phyloP scores from a whole-genome alignment of 2,797 vertebrate genomes.

The Anguilla anguilla region DNA sequence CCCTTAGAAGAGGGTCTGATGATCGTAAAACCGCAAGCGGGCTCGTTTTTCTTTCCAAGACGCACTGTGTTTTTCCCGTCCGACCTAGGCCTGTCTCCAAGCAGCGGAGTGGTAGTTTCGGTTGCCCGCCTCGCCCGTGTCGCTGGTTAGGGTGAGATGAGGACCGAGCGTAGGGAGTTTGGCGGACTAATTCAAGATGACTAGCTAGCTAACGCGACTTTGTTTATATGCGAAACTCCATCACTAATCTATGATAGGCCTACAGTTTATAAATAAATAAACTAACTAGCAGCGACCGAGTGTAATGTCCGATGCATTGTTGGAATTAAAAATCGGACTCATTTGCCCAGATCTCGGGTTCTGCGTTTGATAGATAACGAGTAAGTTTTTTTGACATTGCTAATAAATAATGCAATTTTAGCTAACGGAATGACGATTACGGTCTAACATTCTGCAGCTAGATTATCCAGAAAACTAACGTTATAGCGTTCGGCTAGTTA shows the following conservation, averaged over 20 bases:
- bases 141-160: not conserved
- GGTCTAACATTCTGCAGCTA: not conserved
- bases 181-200: not conserved
- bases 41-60: constrained; percentile 46
- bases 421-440: too few relatives aligned
- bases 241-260: not conserved
- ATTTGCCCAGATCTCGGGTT: not conserved
- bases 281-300: constrained; percentile 43
- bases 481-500: not conserved
- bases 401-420: not conserved
- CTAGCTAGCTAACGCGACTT: constrained; percentile 5
- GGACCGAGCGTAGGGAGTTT: not conserved
- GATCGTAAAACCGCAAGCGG: constrained; percentile 32
- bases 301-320: not conserved
- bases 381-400: not conserved
- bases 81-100: constrained; percentile 68
- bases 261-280: not conserved
- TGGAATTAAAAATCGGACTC: not conserved
- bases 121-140: constrained; percentile 66
- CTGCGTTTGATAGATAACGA: not conserved
- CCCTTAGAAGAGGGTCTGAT: constrained; percentile 39
- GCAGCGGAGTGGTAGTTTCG: constrained; percentile 69
- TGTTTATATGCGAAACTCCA: not conserved
- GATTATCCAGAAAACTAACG: not conserved
- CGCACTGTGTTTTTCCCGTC: constrained; percentile 68